phyloP scores from a whole-genome alignment of 1,140 invertebrate genomes.

The Microplitis mediator region DNA sequence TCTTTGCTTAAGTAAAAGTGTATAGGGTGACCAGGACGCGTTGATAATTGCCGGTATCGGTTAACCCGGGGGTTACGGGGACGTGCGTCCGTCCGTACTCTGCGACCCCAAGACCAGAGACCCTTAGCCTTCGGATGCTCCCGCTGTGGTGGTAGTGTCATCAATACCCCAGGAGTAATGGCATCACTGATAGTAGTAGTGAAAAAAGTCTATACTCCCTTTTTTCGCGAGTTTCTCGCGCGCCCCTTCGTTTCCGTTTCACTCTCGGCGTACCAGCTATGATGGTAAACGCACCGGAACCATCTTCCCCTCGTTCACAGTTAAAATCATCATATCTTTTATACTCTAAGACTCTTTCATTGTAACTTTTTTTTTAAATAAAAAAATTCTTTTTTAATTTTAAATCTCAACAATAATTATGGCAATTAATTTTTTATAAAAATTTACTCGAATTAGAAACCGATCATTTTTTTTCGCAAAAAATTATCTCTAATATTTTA shows the following conservation, averaged over 20 bases:
- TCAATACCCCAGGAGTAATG: not conserved
- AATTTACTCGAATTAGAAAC: no score
- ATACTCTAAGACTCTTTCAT: no score
- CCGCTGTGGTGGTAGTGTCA: constrained; percentile 2
- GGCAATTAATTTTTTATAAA: no score
- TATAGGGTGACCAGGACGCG: constrained; percentile 49
- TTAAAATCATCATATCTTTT: constrained; percentile 3
- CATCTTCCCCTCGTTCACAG: constrained; percentile 12
- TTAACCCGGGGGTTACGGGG: constrained; percentile 51
- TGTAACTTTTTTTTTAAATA: no score
- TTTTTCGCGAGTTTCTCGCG: constrained; percentile 45
- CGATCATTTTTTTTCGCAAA: no score
- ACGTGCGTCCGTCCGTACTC: constrained; percentile 15
- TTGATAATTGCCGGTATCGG: constrained; percentile 64
- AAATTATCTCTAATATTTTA: no score
- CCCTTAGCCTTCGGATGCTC: constrained; percentile 23
- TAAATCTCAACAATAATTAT: no score
- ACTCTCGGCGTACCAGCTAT: constrained; percentile 43
- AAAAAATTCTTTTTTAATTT: no score
- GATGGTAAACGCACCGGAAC: constrained; percentile 28
- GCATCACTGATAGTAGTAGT: not conserved
- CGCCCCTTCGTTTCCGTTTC: constrained; percentile 59
- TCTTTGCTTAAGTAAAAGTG: constrained; percentile 34
- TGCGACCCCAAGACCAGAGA: not conserved
- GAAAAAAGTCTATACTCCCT: constrained; percentile 1